Evolutionary conservation across 2,797 vertebrate species (phyloP).

Genomic region (Cirrhinus molitorella): DNA sequence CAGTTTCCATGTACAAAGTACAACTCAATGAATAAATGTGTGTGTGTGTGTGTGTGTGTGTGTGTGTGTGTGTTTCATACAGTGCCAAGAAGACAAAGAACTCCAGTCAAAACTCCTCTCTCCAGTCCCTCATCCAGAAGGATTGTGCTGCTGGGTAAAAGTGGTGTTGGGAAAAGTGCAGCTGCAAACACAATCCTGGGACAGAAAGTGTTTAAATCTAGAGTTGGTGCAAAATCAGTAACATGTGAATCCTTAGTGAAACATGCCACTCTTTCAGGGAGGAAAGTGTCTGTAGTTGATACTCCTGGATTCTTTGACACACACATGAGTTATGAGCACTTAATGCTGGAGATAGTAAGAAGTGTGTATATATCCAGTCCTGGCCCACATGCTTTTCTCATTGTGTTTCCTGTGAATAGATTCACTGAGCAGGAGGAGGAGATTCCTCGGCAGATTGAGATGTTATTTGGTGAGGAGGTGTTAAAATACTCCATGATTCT

Average conservation of each 20-base stretch:
- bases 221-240: neutral
- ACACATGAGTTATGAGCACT: neutral
- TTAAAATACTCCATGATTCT: neutral
- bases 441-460: neutral
- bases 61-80: no score
- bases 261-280: neutral
- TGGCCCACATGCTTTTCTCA: constrained; percentile 27
- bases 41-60: no score
- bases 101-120: no score
- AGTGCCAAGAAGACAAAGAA: no score
- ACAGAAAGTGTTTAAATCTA: neutral
- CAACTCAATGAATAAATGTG: no score
- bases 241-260: neutral
- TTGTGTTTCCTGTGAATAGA: neutral
- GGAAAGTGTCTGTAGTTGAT: neutral
- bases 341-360: neutral
- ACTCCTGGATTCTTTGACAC: constrained; percentile 28
- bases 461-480: neutral
- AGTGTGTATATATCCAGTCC: constrained; percentile 20
- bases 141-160: no score
- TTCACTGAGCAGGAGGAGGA: neutral
- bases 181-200: neutral
- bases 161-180: neutral
- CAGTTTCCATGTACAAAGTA: no score
- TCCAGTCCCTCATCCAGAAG: no score